phyloP scores from a whole-genome alignment of 2,888 invertebrate species.

The Agrochola lota region DNA sequence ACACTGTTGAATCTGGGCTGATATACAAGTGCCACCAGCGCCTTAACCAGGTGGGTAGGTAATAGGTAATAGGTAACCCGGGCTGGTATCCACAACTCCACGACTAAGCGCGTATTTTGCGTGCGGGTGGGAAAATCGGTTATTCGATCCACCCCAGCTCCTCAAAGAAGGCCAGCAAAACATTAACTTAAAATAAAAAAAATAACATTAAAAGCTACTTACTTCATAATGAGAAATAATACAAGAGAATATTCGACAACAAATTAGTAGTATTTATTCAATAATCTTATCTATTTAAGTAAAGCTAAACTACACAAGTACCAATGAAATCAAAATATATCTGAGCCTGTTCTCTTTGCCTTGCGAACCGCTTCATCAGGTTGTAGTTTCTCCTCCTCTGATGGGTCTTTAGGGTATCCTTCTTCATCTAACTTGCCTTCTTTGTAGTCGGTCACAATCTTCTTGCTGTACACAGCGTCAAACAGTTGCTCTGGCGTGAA shows the following conservation, averaged over 20 bases:
- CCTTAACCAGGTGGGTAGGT: too few species aligned
- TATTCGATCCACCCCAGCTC: too few species aligned
- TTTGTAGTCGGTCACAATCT: constrained; percentile 94
- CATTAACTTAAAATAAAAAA: too few species aligned
- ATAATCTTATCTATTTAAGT: constrained; percentile 66
- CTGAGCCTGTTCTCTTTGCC: constrained; percentile 95
- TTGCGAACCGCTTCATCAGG: constrained; percentile 93
- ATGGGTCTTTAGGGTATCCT: constrained; percentile 93
- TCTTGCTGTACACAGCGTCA: constrained; percentile 94
- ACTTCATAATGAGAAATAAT: constrained; percentile 7
- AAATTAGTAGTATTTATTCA: constrained; percentile 65
- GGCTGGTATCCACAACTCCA: too few species aligned
- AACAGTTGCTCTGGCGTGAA: constrained; percentile 96
- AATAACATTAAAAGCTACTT: neutral
- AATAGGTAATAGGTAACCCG: too few species aligned
- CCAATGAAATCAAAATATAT: constrained; percentile 91
- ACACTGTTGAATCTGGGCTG: too few species aligned
- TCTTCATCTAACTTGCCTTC: constrained; percentile 92
- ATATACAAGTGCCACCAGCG: too few species aligned
- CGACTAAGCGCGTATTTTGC: too few species aligned
- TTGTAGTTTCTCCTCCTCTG: constrained; percentile 92
- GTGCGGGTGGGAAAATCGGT: too few species aligned
- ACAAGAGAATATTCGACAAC: constrained; percentile 19
- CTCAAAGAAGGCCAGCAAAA: too few species aligned
- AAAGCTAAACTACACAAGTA: constrained; percentile 66